Evolutionary conservation across 2,888 invertebrate species (phyloP), one percentile per base, ranked within the genome.

Genomic region (Spodoptera picta): DNA sequence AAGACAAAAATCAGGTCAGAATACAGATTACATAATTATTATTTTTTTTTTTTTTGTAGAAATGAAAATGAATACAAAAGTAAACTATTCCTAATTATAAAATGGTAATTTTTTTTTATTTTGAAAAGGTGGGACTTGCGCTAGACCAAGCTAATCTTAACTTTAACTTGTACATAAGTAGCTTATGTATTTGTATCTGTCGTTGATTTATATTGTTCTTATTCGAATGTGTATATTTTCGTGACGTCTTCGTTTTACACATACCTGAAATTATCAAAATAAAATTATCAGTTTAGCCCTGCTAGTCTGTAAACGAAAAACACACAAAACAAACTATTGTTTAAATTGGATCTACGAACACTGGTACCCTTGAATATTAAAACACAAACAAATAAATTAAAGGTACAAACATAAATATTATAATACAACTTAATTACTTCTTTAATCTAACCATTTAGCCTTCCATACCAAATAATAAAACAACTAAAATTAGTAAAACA

Each of bases 221-320:
- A 84, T 78, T 81, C 80, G 70, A 79, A 77, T 81, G 75, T 79
- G 27, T 27, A 27, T 68, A 65, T 64, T 77, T 71, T 79, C 84
- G 86, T 86, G 84, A 79, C 83, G 83, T 85, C 81, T 84, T 87
- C 86, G 80, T 82, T 86, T 91, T 93, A 94, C 78, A 90, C 93
- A 87, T 92, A 93, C 89, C 93, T 94, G 92, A 52, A 90, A 91
- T 66, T 65, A 36, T 57, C 55, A 80, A 75, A 65, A 65, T 57
- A 50, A 46, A 42, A n/a, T 43, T 48, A 66, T 80, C 14, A 74
- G 65, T 75, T 69, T 63, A 31, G 19, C 6, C 6, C 64, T 47
- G 4, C 3, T 23, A 46, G 31, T 49, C n/a, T 46, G 14, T n/a
- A 47, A 55, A 43, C 23, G 45, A 41, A 46, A 27, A 48, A 58